Evolutionary conservation across 2,797 vertebrate species (phyloP).

Genomic region (Halcyon leucocephala): DNA sequence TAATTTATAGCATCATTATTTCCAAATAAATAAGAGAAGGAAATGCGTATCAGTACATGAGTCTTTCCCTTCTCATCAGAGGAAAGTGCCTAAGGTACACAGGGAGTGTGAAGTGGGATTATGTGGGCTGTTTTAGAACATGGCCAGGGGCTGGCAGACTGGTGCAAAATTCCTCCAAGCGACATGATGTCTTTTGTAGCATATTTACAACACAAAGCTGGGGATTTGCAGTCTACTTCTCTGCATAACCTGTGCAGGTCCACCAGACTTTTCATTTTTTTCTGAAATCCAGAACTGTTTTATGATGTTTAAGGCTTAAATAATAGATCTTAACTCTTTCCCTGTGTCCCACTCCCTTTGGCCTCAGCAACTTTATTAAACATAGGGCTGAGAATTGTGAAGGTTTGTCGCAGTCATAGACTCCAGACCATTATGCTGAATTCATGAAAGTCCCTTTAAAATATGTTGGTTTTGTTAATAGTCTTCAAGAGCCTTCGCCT

Average conservation of each 20-base stretch:
- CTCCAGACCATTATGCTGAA: not conserved
- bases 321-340: not conserved
- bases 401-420: not conserved
- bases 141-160: not conserved
- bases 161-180: not conserved
- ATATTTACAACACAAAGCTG: not conserved
- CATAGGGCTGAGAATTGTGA: not conserved
- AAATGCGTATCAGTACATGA: not conserved
- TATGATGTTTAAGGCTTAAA: not conserved
- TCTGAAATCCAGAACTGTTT: not conserved
- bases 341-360: not conserved
- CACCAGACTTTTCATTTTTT: not conserved
- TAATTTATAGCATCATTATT: not conserved
- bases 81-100: not conserved
- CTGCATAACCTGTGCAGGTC: not conserved
- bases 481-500: not conserved
- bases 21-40: constrained; percentile 10
- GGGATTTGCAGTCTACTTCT: not conserved
- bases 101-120: not conserved
- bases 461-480: not conserved
- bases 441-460: not conserved
- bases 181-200: not conserved
- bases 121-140: not conserved
- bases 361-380: not conserved
- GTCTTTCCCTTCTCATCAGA: not conserved